Evolutionary conservation across 2,113 vertebrate species (phyloP).

Genomic region (Osmerus eperlanus): DNA sequence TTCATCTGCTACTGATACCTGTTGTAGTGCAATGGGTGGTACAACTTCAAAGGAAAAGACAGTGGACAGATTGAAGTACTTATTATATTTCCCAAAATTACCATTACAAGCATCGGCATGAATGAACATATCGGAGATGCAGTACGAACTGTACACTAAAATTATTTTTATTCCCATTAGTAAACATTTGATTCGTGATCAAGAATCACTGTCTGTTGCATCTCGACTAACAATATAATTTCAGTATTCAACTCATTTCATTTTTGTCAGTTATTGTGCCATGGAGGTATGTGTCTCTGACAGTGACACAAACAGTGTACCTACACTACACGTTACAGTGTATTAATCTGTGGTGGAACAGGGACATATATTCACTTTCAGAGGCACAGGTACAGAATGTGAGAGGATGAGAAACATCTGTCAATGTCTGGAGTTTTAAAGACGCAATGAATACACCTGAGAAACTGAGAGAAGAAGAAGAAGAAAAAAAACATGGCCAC

Average conservation of each 20-base stretch:
- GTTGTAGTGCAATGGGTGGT: background rate
- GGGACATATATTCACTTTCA: slow-evolving; percentile 24
- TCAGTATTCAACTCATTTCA: slow-evolving; percentile 41
- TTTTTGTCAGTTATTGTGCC: slow-evolving; percentile 39
- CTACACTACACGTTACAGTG: background rate
- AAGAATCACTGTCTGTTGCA: slow-evolving; percentile 36
- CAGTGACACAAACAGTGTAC: background rate
- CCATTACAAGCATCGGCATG: slow-evolving; percentile 46
- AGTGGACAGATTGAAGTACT: slow-evolving; percentile 27
- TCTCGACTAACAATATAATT: slow-evolving; percentile 37
- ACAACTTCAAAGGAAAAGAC: background rate
- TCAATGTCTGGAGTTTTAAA: slow-evolving; percentile 43
- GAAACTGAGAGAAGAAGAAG: slow-evolving; percentile 55
- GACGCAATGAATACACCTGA: slow-evolving; percentile 59
- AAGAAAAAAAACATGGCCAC: slow-evolving; percentile 25
- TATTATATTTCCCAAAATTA: slow-evolving; percentile 49
- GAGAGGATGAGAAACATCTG: slow-evolving; percentile 13
- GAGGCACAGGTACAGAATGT: slow-evolving; percentile 21
- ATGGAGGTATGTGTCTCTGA: slow-evolving; percentile 13
- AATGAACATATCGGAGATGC: slow-evolving; percentile 47
- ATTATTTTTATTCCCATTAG: slow-evolving; percentile 42
- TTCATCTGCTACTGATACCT: background rate
- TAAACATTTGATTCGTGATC: slow-evolving; percentile 53
- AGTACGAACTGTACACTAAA: slow-evolving; percentile 42
- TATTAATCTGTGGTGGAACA: slow-evolving; percentile 15